Evolutionary conservation across 2,888 invertebrate species (phyloP).

Genomic region (Euproctis similis): DNA sequence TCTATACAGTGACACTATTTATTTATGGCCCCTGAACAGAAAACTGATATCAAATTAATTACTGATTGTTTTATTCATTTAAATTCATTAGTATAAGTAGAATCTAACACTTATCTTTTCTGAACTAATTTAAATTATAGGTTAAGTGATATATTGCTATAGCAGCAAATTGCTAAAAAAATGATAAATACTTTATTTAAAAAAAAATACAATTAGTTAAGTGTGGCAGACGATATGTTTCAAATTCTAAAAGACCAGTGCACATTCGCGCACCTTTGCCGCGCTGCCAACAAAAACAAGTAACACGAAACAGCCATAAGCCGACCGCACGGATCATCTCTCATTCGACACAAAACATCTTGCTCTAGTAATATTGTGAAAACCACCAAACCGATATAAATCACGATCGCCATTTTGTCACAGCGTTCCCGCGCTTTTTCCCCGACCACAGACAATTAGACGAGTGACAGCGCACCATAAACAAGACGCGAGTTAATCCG

Average conservation of each 20-base stretch:
- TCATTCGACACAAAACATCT: conserved; percentile 69
- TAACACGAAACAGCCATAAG: conserved; percentile 45
- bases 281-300: conserved; percentile 69
- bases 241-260: conserved; percentile 23
- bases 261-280: conserved; percentile 24
- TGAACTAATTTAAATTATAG: too few species aligned
- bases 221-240: conserved; percentile 14
- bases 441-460: conserved; percentile 61
- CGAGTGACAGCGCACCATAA: conserved; percentile 56
- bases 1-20: too few species aligned
- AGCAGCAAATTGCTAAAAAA: too few species aligned
- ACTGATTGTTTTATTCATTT: too few species aligned
- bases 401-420: conserved; percentile 58
- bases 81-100: too few species aligned
- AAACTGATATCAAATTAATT: too few species aligned
- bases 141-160: too few species aligned
- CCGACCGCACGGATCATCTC: conserved; percentile 47
- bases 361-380: conserved; percentile 65
- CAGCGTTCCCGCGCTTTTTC: conserved; percentile 53
- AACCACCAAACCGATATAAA: conserved; percentile 53
- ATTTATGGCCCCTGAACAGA: too few species aligned
- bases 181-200: conserved; percentile 5
- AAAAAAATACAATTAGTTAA: too few species aligned
- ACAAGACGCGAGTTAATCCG: conserved; percentile 61
- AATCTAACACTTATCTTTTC: too few species aligned